These are phyloP conservation scores for Pachydiplax longipennis DNA, from an alignment of 2,888 invertebrate genomes.

Conservation along the genomic window DNA sequence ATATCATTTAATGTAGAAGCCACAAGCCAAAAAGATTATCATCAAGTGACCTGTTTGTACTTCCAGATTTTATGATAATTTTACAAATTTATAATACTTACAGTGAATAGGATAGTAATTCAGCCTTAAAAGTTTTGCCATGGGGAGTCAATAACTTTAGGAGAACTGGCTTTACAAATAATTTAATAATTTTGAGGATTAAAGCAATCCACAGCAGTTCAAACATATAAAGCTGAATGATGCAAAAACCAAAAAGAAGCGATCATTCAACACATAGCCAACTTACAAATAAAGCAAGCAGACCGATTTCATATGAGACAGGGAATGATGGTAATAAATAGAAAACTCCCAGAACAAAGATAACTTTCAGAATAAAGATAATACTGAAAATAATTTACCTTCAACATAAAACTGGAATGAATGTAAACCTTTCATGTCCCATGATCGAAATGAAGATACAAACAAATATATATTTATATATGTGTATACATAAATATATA, in stretches of 20 bases:
- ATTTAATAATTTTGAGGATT: not conserved
- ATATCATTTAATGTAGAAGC: not conserved
- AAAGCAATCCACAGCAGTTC: not conserved
- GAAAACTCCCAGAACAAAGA: not conserved
- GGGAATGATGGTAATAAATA: not conserved
- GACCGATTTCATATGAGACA: not conserved
- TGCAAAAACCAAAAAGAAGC: not conserved
- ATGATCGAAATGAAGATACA: not conserved
- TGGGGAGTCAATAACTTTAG: not conserved
- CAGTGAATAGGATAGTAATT: not conserved
- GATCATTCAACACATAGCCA: not conserved
- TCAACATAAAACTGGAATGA: not conserved
- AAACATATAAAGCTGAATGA: not conserved
- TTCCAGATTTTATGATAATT: not conserved
- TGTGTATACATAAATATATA: not conserved
- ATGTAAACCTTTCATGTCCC: not conserved
- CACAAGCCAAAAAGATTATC: not conserved
- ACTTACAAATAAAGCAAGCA: not conserved
- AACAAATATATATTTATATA: not conserved
- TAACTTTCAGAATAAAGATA: not conserved
- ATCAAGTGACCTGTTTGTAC: slow-evolving; percentile 2
- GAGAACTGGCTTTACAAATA: not conserved
- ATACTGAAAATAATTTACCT: not conserved
- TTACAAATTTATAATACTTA: slow-evolving; percentile 20
- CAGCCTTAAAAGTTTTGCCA: not conserved